Conservation (phyloP, 2,888 invertebrate species). For the Amphipyra berbera region DNA sequence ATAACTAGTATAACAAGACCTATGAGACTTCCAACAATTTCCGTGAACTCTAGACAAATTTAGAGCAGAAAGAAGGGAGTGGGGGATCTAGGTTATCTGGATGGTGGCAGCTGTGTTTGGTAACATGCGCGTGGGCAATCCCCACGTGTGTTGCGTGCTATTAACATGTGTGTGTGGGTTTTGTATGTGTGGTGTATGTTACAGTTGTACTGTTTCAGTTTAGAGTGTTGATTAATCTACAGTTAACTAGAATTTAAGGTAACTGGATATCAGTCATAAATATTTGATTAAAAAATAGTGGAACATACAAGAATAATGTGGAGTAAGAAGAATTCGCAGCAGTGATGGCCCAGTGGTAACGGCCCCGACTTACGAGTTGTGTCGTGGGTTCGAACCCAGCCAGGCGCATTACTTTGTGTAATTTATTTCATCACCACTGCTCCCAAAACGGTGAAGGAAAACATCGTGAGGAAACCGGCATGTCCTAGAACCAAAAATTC, state of each 20-base stretch:
- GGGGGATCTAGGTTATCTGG: constrained; percentile 51
- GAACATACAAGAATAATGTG: too few species aligned
- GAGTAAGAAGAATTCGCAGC: too few species aligned
- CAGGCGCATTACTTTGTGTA: too few species aligned
- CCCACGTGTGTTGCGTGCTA: constrained; percentile 56
- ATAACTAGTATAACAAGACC: constrained; percentile 53
- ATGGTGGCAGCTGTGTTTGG: constrained; percentile 45
- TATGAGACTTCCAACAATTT: constrained; percentile 10
- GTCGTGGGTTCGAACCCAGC: too few species aligned
- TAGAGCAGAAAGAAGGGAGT: constrained; percentile 5
- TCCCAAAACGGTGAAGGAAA: too few species aligned
- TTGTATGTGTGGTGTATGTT: constrained; percentile 43
- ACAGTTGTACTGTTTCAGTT: constrained; percentile 34
- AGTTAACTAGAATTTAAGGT: constrained; percentile 19
- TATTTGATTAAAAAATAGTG: too few species aligned
- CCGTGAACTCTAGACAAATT: constrained; percentile 9
- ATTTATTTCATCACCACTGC: too few species aligned
- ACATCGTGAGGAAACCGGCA: too few species aligned
- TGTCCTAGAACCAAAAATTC: too few species aligned
- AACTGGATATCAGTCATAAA: too few species aligned
- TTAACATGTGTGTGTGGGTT: constrained; percentile 56
- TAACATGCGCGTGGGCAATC: constrained; percentile 64
- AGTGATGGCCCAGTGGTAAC: too few species aligned
- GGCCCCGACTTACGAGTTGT: too few species aligned
- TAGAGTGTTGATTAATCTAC: constrained; percentile 32